Conservation (phyloP, 2,797 vertebrate species). For the Sciaenops ocellatus region DNA sequence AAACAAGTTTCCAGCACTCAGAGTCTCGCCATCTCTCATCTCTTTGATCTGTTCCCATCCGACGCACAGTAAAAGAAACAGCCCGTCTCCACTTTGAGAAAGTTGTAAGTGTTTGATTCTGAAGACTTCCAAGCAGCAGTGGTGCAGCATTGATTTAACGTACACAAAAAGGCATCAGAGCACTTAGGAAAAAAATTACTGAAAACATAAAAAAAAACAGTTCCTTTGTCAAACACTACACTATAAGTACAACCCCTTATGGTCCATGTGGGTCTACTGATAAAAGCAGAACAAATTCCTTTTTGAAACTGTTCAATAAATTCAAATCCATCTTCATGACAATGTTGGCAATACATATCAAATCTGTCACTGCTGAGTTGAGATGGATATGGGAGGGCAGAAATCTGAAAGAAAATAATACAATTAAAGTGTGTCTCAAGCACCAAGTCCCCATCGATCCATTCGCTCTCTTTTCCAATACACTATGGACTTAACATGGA, state of each 20-base stretch:
- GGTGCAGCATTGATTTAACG: conserved; percentile 21
- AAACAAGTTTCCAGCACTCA: conserved; percentile 80
- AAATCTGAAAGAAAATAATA: conserved; percentile 79
- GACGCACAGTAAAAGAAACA: conserved; percentile 64
- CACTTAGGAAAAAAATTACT: conserved; percentile 26
- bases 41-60: conserved; percentile 83
- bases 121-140: conserved; percentile 42
- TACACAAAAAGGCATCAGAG: conserved; percentile 52
- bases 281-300: conserved; percentile 70
- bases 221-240: conserved; percentile 44
- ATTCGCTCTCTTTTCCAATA: conserved; percentile 75
- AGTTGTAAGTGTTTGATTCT: conserved; percentile 71
- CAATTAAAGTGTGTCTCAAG: conserved; percentile 76
- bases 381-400: conserved; percentile 74
- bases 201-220: conserved; percentile 34
- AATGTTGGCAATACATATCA: conserved; percentile 75
- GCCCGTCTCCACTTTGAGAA: conserved; percentile 69
- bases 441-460: conserved; percentile 75
- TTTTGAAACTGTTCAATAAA: conserved; percentile 77
- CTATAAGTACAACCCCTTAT: conserved; percentile 35
- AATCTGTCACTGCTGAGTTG: conserved; percentile 74
- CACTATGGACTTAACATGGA: conserved; percentile 80
- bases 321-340: conserved; percentile 78
- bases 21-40: conserved; percentile 69
- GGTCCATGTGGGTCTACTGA: conserved; percentile 40